Evolutionary conservation across 2,888 invertebrate species (phyloP).

Genomic region (Pantelozetes paolii): DNA sequence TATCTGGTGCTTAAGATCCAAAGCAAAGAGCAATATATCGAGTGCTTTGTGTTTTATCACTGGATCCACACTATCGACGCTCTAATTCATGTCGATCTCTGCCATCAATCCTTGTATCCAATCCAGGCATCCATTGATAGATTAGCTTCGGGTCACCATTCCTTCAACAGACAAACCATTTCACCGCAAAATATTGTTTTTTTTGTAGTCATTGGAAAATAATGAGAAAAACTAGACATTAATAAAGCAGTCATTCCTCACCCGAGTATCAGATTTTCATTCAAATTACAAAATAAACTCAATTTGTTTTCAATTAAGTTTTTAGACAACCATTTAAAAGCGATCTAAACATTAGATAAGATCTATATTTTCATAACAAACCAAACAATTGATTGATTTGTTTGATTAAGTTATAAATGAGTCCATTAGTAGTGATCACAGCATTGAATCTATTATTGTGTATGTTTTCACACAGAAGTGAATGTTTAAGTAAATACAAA

Average conservation of each 20-base stretch:
- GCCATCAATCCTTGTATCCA: constrained; percentile 44
- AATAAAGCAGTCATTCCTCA: too few relatives aligned
- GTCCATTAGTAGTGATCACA: background rate
- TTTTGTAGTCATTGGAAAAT: constrained; percentile 2
- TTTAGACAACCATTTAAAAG: background rate
- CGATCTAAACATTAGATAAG: background rate
- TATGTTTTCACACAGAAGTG: background rate
- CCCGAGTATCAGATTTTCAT: too few relatives aligned
- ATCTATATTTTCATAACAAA: too few relatives aligned
- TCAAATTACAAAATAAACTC: background rate
- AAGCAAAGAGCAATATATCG: constrained; percentile 43
- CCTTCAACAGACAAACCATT: constrained; percentile 44
- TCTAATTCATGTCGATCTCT: constrained; percentile 43
- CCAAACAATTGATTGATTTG: too few relatives aligned
- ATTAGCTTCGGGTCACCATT: constrained; percentile 46
- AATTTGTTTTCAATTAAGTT: background rate
- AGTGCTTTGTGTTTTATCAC: constrained; percentile 45
- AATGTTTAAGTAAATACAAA: constrained; percentile 14
- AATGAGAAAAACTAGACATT: background rate
- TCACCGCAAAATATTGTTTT: constrained; percentile 45
- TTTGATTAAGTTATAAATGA: too few relatives aligned
- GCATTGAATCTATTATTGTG: background rate
- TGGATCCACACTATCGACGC: constrained; percentile 35
- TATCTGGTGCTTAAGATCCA: constrained; percentile 45
- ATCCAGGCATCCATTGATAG: constrained; percentile 47